Conservation (phyloP, 2,797 vertebrate species). For the Craterocephalus amniculus region DNA sequence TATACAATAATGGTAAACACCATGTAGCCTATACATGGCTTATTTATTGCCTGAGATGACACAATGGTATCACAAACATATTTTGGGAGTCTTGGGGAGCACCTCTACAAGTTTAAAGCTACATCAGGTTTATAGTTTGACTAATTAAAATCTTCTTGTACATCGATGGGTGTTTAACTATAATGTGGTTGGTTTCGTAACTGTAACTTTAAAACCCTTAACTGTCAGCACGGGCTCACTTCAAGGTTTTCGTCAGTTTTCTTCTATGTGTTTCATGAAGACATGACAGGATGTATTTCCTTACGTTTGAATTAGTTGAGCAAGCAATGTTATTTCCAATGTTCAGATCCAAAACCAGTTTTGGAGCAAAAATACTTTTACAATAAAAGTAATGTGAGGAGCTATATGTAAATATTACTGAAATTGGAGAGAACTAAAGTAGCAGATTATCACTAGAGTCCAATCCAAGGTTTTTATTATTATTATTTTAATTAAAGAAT, state of each 20-base stretch:
- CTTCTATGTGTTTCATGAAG: constrained; percentile 24
- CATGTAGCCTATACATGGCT: not conserved
- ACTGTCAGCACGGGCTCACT: not conserved
- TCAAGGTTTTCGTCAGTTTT: constrained; percentile 42
- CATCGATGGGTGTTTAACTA: not conserved
- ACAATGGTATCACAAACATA: not conserved
- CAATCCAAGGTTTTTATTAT: not conserved
- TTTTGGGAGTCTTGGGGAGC: not conserved
- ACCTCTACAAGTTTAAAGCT: no score
- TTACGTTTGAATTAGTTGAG: constrained; percentile 6
- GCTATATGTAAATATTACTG: not conserved
- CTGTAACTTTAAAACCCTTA: not conserved
- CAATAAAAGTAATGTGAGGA: not conserved
- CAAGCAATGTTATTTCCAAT: not conserved
- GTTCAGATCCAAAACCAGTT: not conserved
- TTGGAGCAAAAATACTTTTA: not conserved
- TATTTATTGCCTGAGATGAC: not conserved
- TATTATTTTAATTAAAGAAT: not conserved
- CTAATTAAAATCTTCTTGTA: not conserved
- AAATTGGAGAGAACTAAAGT: not conserved
- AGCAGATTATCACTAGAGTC: not conserved
- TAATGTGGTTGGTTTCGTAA: not conserved
- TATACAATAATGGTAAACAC: not conserved
- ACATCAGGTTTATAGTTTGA: not conserved
- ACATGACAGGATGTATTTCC: constrained; percentile 39